Percentiles rank a stretch among this genome's conserved stretches.
Evolutionary conservation across 2,113 vertebrate species (phyloP).

Genomic region (Pangasianodon gigas): DNA sequence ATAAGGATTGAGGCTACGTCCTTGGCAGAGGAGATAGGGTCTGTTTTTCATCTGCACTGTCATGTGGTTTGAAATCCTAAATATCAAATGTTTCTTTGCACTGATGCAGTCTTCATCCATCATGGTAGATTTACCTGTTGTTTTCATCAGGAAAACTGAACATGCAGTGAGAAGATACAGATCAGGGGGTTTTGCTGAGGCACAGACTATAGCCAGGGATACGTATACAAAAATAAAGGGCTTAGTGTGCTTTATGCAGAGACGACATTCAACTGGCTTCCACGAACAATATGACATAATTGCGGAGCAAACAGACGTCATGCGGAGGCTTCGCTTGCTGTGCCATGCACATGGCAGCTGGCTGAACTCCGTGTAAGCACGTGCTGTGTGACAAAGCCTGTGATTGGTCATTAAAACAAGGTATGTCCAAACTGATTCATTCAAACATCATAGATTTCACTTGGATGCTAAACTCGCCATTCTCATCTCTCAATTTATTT

Average conservation of each 20-base stretch:
- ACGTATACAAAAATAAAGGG: neutral
- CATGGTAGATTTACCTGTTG: neutral
- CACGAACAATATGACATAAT: neutral
- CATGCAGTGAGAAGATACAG: neutral
- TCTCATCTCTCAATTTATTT: neutral
- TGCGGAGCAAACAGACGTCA: neutral
- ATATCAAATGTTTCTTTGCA: neutral
- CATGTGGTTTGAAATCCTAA: neutral
- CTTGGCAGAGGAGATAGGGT: neutral
- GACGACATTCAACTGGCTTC: neutral
- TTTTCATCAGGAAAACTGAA: neutral
- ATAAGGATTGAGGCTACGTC: neutral
- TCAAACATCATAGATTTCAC: neutral
- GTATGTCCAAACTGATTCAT: neutral
- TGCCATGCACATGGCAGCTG: neutral
- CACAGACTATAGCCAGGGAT: neutral
- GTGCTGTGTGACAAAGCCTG: neutral
- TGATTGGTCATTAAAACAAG: neutral
- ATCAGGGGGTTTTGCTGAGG: neutral
- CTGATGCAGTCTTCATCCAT: neutral
- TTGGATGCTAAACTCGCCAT: neutral
- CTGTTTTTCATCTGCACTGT: neutral
- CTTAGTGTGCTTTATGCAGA: neutral
- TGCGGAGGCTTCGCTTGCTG: neutral
- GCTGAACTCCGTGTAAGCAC: neutral